A percentile compares a stretch with the other conserved stretches of the same genome.
These are phyloP conservation scores for Petrocephalus zakoni DNA, from an alignment of 2,113 vertebrate species.

Conservation along the genomic window DNA sequence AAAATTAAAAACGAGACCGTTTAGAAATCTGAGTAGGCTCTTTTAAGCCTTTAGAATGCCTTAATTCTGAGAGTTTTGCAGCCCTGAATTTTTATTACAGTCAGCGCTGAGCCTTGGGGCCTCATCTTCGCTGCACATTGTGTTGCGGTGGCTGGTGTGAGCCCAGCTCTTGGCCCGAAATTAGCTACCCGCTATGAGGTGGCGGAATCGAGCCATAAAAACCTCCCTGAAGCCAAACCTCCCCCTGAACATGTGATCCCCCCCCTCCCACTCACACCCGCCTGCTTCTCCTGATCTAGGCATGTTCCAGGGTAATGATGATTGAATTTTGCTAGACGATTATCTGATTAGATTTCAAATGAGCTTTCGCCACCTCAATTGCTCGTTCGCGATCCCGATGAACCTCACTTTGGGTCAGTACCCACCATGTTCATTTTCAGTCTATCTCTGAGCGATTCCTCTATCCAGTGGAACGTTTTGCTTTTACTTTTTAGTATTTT, in stretches of 20 bases:
- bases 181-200: neutral
- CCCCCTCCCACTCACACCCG: too few relatives aligned
- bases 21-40: neutral
- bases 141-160: neutral
- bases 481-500: neutral
- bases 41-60: neutral
- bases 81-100: neutral
- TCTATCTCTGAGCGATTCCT: neutral
- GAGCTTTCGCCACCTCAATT: neutral
- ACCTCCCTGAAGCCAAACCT: neutral
- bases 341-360: slow-evolving; percentile 11
- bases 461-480: neutral
- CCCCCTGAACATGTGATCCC: neutral
- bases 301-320: neutral
- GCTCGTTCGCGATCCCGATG: neutral
- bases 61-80: neutral
- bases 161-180: neutral
- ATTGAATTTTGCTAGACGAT: neutral
- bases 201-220: neutral
- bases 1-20: neutral
- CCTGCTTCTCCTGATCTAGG: neutral
- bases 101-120: neutral
- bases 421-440: neutral
- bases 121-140: neutral
- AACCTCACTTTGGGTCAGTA: neutral